These are phyloP conservation scores for Perdix hodgsoniae DNA, from an alignment of 2,797 vertebrate species.

Conservation along the genomic window DNA sequence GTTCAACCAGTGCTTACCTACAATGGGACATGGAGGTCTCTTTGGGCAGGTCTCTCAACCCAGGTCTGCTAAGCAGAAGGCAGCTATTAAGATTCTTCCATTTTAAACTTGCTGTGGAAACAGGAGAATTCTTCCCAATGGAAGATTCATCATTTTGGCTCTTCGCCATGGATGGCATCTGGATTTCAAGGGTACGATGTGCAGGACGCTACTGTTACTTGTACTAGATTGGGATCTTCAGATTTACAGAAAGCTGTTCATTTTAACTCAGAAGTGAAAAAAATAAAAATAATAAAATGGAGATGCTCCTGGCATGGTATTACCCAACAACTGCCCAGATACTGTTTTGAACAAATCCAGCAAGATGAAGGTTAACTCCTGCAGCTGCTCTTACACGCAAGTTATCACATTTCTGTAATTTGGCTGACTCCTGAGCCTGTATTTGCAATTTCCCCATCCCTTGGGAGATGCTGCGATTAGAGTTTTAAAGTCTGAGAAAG, in stretches of 20 bases:
- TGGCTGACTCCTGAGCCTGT: not conserved
- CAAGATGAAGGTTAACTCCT: not conserved
- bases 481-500: not conserved
- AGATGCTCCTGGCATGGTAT: not conserved
- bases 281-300: fast-evolving
- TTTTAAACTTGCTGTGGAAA: not conserved
- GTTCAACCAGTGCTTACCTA: not conserved
- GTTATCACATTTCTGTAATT: not conserved
- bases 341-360: not conserved
- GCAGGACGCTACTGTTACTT: not conserved
- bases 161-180: fast-evolving
- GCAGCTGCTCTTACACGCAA: fast-evolving
- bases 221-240: not conserved
- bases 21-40: not conserved
- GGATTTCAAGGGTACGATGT: not conserved
- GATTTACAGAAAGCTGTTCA: not conserved
- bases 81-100: not conserved
- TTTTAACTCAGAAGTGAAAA: not conserved
- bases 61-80: not conserved
- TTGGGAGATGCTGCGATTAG: not conserved
- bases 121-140: not conserved
- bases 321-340: not conserved
- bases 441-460: not conserved
- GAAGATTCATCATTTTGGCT: not conserved
- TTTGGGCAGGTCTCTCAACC: not conserved